Evolutionary conservation across 1,140 invertebrate species (phyloP).

Genomic region (Drosophila repletoides): DNA sequence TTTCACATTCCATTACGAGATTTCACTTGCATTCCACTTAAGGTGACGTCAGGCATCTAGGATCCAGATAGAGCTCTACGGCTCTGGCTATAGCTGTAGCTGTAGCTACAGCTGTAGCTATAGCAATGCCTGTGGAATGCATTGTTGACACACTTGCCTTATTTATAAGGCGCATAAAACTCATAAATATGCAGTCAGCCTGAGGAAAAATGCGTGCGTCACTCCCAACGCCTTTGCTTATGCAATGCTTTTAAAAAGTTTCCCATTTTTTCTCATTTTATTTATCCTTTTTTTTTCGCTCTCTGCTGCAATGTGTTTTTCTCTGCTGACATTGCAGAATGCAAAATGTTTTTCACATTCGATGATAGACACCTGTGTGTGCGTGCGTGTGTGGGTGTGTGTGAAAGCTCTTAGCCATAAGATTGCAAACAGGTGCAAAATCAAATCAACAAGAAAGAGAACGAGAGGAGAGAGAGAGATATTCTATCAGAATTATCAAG

Average conservation of each 20-base stretch:
- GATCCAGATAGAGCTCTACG: background rate
- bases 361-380: slow-evolving; percentile 7
- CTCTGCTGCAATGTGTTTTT: slow-evolving; percentile 1
- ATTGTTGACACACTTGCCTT: slow-evolving; percentile 70
- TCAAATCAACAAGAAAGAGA: slow-evolving; percentile 19
- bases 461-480: background rate
- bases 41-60: slow-evolving; percentile 20
- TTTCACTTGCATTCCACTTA: slow-evolving; percentile 40
- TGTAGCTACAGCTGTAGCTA: background rate
- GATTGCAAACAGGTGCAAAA: slow-evolving; percentile 20
- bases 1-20: slow-evolving; percentile 29
- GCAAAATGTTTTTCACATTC: slow-evolving; percentile 9
- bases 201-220: slow-evolving; percentile 53
- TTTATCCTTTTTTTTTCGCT: slow-evolving; percentile 26
- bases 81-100: background rate
- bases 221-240: slow-evolving; percentile 27
- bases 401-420: background rate
- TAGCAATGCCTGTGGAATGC: slow-evolving; percentile 48
- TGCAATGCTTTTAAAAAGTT: slow-evolving; percentile 36
- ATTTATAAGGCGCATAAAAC: slow-evolving; percentile 65
- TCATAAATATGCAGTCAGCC: slow-evolving; percentile 69
- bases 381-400: too few species aligned
- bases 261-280: background rate
- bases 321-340: slow-evolving; percentile 38
- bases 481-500: background rate